Conservation (phyloP, 2,113 vertebrate genomes). For the Gadus chalcogrammus region DNA sequence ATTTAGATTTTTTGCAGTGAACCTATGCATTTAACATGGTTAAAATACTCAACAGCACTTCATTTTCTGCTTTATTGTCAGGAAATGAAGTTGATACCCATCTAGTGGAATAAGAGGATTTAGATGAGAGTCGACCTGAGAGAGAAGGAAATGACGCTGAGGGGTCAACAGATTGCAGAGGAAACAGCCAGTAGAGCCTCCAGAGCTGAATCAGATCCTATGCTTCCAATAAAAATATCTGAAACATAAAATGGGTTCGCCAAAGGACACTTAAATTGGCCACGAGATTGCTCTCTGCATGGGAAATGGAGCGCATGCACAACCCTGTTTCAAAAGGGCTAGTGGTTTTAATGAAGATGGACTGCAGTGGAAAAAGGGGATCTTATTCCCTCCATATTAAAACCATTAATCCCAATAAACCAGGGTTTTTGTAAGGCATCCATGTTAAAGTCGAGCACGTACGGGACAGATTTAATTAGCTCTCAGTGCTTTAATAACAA, state of each 20-base stretch:
- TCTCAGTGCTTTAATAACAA: constrained; percentile 47
- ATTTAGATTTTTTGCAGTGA: no score
- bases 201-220: no score
- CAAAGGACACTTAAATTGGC: background rate
- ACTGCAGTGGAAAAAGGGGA: constrained; percentile 6
- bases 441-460: constrained; percentile 49
- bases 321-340: constrained; percentile 37
- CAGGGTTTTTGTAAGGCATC: constrained; percentile 22
- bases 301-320: constrained; percentile 11
- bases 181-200: no score
- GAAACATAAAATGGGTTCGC: background rate
- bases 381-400: constrained; percentile 44
- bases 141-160: no score
- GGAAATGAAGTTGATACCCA: no score
- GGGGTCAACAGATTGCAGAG: no score
- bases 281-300: constrained; percentile 6
- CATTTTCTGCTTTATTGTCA: no score
- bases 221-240: no score
- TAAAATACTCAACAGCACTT: no score
- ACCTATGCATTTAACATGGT: no score
- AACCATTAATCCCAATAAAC: constrained; percentile 62
- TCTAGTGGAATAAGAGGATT: no score
- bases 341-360: constrained; percentile 52
- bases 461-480: constrained; percentile 50
- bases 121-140: no score